These are phyloP conservation scores for Rhadina sibilatrix DNA, from an alignment of 2,113 vertebrate genomes.

Conservation along the genomic window DNA sequence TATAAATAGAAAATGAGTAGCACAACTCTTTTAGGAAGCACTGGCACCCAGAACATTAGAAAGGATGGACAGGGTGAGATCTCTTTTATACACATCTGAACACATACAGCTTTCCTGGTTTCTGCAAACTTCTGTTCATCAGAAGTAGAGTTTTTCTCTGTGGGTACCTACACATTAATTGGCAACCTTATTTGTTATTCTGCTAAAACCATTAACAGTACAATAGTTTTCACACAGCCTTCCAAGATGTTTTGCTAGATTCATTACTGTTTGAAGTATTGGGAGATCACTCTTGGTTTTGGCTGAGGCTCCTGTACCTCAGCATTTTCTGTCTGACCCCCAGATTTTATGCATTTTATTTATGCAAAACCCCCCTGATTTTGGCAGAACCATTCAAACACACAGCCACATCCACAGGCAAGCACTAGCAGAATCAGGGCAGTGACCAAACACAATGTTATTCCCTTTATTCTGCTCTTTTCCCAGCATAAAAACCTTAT, in stretches of 20 bases:
- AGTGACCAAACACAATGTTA: not conserved
- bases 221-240: not conserved
- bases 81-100: not conserved
- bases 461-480: not conserved
- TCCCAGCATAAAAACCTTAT: not conserved
- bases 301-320: not conserved
- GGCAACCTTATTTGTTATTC: not conserved
- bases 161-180: not conserved
- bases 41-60: not conserved
- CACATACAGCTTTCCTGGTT: not conserved
- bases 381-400: not conserved
- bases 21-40: not conserved
- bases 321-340: not conserved
- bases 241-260: not conserved
- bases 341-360: not conserved
- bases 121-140: not conserved
- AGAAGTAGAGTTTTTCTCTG: not conserved
- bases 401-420: not conserved
- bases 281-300: not conserved
- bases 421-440: not conserved
- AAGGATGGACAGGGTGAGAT: not conserved
- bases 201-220: not conserved
- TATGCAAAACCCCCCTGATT: not conserved
- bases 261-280: not conserved
- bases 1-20: not conserved